Conservation (phyloP, 2,797 vertebrate genomes). For the Pogoniulus pusillus region DNA sequence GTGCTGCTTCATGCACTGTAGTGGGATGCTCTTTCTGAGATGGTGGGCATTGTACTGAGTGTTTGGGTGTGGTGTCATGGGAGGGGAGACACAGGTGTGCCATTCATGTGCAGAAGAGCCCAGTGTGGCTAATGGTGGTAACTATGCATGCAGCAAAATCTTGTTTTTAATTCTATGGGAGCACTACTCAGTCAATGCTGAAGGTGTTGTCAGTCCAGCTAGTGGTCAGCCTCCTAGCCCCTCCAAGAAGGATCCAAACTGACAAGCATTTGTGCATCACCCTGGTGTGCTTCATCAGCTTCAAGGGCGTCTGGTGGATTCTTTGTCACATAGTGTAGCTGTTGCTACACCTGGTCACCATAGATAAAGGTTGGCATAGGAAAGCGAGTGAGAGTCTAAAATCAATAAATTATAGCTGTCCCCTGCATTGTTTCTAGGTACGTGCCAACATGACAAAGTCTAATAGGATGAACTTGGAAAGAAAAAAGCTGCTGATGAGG, state of each 20-base stretch:
- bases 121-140: background rate
- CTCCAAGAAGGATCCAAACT: background rate
- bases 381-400: background rate
- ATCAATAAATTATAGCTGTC: background rate
- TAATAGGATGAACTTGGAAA: constrained; percentile 5
- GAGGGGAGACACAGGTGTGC: rapidly evolving
- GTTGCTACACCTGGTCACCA: background rate
- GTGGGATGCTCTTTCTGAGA: background rate
- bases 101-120: background rate
- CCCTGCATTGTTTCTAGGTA: background rate
- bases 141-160: background rate
- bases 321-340: background rate
- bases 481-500: background rate
- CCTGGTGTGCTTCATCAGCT: background rate
- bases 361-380: background rate
- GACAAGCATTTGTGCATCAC: background rate
- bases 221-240: background rate
- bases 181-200: background rate
- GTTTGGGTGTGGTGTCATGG: rapidly evolving
- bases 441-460: background rate
- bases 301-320: background rate
- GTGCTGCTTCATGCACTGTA: rapidly evolving
- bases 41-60: rapidly evolving
- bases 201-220: background rate
- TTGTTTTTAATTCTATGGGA: background rate